Conservation (phyloP, 1,140 invertebrate species). For the Drosophila tani region DNA sequence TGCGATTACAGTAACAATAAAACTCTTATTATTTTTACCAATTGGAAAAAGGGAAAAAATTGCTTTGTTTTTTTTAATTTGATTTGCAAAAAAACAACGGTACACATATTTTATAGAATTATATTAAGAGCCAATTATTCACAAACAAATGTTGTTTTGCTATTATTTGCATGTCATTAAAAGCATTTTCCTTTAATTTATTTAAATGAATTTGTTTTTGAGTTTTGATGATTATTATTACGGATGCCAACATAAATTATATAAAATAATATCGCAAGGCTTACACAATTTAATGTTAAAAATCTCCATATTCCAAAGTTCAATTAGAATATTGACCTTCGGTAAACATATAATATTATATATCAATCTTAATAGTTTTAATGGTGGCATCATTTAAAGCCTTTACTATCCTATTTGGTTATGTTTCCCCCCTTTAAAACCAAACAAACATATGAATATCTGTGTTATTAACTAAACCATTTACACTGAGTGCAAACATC, state of each 20-base stretch:
- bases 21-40: neutral
- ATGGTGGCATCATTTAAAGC: no score
- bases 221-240: no score
- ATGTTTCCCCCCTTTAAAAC: neutral
- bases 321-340: neutral
- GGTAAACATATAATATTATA: no score
- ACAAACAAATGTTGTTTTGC: neutral
- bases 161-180: neutral
- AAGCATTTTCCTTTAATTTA: no score
- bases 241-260: no score
- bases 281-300: no score
- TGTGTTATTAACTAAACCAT: constrained; percentile 4
- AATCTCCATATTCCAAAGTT: no score
- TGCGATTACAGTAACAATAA: neutral
- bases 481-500: neutral
- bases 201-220: no score
- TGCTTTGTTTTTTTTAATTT: neutral
- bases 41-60: neutral
- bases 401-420: neutral
- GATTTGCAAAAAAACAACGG: neutral
- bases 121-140: constrained; percentile 7
- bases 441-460: neutral
- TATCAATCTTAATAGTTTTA: neutral
- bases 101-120: neutral
- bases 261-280: neutral